phyloP scores from a whole-genome alignment of 2,797 vertebrate species.

The Gallinago nigripennis region DNA sequence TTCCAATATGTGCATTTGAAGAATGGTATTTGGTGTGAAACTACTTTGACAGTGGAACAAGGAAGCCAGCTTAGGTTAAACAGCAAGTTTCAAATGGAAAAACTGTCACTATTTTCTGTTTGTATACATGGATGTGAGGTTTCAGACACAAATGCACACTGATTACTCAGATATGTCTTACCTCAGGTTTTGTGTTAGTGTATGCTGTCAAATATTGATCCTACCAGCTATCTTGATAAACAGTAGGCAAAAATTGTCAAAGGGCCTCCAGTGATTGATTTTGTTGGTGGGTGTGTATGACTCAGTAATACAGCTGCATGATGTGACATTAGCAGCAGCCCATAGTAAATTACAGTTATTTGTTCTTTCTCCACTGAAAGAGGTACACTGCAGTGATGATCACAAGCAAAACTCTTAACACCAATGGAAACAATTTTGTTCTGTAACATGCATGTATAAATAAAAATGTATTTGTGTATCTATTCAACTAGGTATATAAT shows the following conservation, averaged over 20 bases:
- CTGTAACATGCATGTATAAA: not conserved
- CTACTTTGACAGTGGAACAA: not conserved
- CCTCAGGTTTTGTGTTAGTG: not conserved
- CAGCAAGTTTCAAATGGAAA: not conserved
- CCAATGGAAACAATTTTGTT: not conserved
- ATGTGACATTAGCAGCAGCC: constrained; percentile 1
- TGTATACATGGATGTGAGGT: not conserved
- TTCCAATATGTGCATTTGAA: not conserved
- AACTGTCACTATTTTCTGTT: not conserved
- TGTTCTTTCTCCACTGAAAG: not conserved
- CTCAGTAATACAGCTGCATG: not conserved
- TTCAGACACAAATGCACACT: not conserved
- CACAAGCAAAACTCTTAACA: not conserved
- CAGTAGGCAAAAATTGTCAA: constrained; percentile 5
- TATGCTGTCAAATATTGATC: constrained; percentile 22
- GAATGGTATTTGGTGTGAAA: not conserved
- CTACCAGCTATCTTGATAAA: constrained; percentile 14
- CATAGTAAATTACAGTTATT: not conserved
- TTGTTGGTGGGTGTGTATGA: not conserved
- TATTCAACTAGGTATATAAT: not conserved
- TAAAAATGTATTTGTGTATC: not conserved
- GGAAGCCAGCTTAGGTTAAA: not conserved
- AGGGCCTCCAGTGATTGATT: constrained; percentile 35
- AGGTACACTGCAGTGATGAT: not conserved
- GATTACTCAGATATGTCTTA: not conserved